phyloP scores from a whole-genome alignment of 2,797 vertebrate species.

The Agapornis canus region DNA sequence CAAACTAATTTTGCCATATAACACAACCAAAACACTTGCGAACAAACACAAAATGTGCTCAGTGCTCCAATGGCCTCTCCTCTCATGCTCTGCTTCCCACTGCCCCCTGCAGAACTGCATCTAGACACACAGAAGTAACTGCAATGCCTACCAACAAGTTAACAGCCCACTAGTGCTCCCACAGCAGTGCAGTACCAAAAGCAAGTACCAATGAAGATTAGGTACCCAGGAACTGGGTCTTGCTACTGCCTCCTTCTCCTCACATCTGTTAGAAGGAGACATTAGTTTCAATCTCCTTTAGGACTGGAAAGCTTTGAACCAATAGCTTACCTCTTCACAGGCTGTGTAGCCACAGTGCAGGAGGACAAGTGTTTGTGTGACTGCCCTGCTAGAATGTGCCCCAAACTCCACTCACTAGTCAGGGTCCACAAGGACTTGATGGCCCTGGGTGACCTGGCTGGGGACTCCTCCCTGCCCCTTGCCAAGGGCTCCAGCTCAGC shows the following conservation, averaged over 20 bases:
- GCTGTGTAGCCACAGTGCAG: fast-evolving
- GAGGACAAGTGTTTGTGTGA: background rate
- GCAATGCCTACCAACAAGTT: fast-evolving
- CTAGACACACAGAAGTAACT: background rate
- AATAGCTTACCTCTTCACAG: background rate
- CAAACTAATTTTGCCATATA: background rate
- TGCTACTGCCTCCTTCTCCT: fast-evolving
- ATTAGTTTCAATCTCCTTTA: background rate
- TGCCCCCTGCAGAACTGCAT: fast-evolving
- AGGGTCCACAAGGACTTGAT: too few species aligned
- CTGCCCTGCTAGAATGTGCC: fast-evolving
- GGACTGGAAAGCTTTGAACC: background rate
- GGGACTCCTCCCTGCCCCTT: fast-evolving
- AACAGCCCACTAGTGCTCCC: background rate
- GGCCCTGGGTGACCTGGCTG: background rate
- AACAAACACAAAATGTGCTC: background rate
- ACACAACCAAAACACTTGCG: fast-evolving
- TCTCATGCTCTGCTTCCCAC: background rate
- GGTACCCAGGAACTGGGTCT: background rate
- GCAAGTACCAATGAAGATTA: background rate
- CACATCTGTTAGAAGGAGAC: background rate
- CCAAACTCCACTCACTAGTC: background rate
- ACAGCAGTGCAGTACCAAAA: background rate
- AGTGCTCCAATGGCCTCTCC: background rate
- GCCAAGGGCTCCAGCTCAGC: background rate